These are phyloP conservation scores for Sebastes minor DNA, from an alignment of 2,797 vertebrate species.

Conservation along the genomic window DNA sequence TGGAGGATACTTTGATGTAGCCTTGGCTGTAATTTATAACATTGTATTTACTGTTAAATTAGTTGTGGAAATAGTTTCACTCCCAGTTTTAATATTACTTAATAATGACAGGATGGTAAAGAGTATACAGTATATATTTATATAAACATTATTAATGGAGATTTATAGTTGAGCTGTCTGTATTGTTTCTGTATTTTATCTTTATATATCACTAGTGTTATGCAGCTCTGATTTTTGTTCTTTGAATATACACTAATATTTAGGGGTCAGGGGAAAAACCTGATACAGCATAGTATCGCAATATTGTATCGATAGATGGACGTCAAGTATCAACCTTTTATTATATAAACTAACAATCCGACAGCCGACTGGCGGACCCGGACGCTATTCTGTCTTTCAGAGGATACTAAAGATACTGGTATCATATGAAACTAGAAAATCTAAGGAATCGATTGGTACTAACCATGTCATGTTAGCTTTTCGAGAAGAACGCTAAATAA, in stretches of 20 bases:
- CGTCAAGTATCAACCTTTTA: too few species aligned
- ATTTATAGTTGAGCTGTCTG: not conserved
- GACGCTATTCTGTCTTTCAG: fast-evolving
- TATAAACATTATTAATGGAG: not conserved
- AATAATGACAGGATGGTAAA: not conserved
- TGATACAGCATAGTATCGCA: too few species aligned
- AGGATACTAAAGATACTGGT: too few species aligned
- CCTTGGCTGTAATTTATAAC: not conserved
- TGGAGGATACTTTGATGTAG: conserved; percentile 1
- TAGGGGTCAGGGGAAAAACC: not conserved
- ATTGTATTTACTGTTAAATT: not conserved
- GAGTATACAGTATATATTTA: not conserved
- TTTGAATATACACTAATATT: not conserved
- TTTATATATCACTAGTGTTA: not conserved
- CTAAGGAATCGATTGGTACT: too few species aligned
- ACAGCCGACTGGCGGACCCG: too few species aligned
- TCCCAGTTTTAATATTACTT: not conserved
- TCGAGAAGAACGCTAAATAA: too few species aligned
- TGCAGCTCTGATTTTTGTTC: not conserved
- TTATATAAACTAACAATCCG: too few species aligned
- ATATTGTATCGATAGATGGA: too few species aligned
- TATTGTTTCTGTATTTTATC: not conserved
- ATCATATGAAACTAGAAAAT: too few species aligned
- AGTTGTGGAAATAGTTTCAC: not conserved
- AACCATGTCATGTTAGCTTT: too few species aligned